These are phyloP conservation scores for Clupea harengus DNA, from an alignment of 2,113 vertebrate species.

Conservation along the genomic window DNA sequence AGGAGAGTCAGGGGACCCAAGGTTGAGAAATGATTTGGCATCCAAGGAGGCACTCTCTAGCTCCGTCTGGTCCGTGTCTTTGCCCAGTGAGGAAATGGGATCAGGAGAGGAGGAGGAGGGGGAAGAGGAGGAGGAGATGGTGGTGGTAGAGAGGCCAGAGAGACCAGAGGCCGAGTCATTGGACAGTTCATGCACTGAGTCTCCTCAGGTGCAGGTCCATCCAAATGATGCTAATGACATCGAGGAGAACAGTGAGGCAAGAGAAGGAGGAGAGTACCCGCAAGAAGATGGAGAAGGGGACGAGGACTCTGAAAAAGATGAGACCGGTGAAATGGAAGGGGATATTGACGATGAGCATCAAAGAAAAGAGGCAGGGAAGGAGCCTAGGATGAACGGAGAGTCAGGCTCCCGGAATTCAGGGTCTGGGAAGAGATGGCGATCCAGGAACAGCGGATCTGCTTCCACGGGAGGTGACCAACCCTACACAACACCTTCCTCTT, in stretches of 20 bases:
- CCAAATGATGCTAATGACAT: not conserved
- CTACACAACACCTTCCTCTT: conserved; percentile 41
- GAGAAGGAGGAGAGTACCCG: conserved; percentile 48
- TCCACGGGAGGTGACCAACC: conserved; percentile 58
- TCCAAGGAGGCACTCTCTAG: not conserved
- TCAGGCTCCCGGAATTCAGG: conserved; percentile 61
- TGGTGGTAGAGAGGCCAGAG: conserved; percentile 30
- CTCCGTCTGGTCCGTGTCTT: not conserved
- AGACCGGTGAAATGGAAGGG: conserved; percentile 21
- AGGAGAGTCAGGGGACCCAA: not conserved
- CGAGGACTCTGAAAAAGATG: conserved; percentile 44
- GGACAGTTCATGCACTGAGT: not conserved
- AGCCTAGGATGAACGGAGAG: conserved; percentile 62
- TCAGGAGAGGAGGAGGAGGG: conserved; percentile 13
- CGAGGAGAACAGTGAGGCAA: conserved; percentile 38
- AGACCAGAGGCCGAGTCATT: not conserved
- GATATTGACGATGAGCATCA: conserved; percentile 19
- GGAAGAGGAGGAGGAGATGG: conserved; percentile 31
- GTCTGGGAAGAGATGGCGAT: conserved; percentile 58
- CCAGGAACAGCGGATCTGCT: conserved; percentile 51
- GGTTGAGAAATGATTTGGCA: not conserved
- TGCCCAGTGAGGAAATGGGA: conserved; percentile 4
- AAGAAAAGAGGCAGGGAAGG: conserved; percentile 52
- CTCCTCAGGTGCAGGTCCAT: not conserved
- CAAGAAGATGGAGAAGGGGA: conserved; percentile 58